Evolutionary conservation across 2,888 invertebrate genomes (phyloP).

Genomic region (Aleiodes testaceus): DNA sequence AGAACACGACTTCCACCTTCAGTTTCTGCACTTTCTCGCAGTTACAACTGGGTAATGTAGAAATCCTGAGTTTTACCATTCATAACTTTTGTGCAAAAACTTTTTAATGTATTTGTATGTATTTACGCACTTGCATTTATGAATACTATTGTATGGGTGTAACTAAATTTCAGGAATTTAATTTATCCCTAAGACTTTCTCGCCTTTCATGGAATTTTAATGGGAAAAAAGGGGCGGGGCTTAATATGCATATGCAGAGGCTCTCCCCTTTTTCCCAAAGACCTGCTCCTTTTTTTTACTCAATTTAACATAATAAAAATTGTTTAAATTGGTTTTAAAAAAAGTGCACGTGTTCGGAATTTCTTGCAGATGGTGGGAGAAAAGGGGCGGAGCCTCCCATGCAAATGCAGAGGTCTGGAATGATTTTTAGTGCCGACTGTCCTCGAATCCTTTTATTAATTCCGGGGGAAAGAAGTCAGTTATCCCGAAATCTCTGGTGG

Average conservation of each 20-base stretch:
- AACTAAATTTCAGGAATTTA: slow-evolving; percentile 3
- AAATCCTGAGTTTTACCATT: slow-evolving; percentile 9
- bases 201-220: background rate
- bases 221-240: background rate
- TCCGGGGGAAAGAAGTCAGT: slow-evolving; percentile 15
- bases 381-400: too few relatives aligned
- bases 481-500: slow-evolving; percentile 32
- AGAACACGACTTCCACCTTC: slow-evolving; percentile 6
- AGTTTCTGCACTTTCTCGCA: background rate
- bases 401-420: too few relatives aligned
- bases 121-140: slow-evolving; percentile 14
- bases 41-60: slow-evolving; percentile 9
- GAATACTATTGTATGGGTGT: background rate
- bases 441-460: slow-evolving; percentile 19
- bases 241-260: too few relatives aligned
- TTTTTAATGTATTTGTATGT: slow-evolving; percentile 17
- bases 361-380: too few relatives aligned
- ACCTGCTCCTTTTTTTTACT: too few relatives aligned
- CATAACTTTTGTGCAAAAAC: slow-evolving; percentile 6
- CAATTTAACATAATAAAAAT: too few relatives aligned
- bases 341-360: too few relatives aligned
- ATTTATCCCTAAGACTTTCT: slow-evolving; percentile 19
- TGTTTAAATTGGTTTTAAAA: too few relatives aligned
- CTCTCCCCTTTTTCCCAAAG: too few relatives aligned
- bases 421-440: too few relatives aligned